These are phyloP conservation scores for Stichodactyla helianthus DNA, from an alignment of 64 coral and sea anemone genomes.

Conservation along the genomic window DNA sequence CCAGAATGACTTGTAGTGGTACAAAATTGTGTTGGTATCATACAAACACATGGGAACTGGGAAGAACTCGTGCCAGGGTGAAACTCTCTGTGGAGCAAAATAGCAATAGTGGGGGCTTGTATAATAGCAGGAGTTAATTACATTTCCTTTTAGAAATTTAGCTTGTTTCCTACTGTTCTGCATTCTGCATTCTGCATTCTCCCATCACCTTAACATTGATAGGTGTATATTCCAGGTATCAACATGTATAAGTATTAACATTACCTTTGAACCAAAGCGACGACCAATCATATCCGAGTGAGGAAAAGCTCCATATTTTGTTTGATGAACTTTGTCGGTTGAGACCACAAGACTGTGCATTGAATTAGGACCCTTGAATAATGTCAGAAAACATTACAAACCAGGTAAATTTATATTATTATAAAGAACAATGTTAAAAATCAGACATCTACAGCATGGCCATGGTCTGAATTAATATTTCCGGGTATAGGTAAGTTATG, in stretches of 20 bases:
- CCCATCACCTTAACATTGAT: no score
- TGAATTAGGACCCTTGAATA: conserved; percentile 57
- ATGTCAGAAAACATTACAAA: not conserved
- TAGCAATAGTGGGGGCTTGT: no score
- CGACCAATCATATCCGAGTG: conserved; percentile 81
- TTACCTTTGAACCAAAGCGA: conserved; percentile 93
- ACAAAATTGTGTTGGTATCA: no score
- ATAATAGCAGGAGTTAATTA: no score
- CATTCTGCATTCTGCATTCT: no score
- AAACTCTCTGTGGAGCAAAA: no score
- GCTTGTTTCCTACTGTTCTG: no score
- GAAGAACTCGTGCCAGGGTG: no score
- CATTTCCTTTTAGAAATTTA: no score
- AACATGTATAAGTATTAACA: not conserved
- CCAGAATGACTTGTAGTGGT: no score
- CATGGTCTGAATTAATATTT: not conserved
- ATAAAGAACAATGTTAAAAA: not conserved
- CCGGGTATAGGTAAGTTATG: not conserved
- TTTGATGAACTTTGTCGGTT: conserved; percentile 77
- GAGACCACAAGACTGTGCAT: conserved; percentile 75
- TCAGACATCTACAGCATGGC: not conserved
- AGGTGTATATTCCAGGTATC: no score
- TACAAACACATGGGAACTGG: no score
- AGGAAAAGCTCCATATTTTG: conserved; percentile 85
- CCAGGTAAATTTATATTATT: not conserved